Evolutionary conservation across 64 coral and sea anemone species (phyloP).

Genomic region (Porites lutea): DNA sequence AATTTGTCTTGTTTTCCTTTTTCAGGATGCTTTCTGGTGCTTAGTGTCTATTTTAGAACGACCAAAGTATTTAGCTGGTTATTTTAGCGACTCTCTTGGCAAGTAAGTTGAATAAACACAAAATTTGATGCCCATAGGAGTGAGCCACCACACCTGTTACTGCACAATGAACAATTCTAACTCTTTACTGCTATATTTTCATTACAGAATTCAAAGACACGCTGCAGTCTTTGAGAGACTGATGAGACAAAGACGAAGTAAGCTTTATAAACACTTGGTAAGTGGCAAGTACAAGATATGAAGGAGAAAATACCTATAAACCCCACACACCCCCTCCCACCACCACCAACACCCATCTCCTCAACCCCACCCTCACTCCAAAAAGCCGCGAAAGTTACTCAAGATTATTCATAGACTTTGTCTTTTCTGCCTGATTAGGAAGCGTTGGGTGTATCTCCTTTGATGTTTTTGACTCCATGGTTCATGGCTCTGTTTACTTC

Average conservation of each 20-base stretch:
- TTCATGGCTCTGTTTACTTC: constrained; percentile 96
- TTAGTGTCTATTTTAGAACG: constrained; percentile 93
- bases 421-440: background rate
- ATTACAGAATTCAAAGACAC: constrained; percentile 90
- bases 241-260: constrained; percentile 77
- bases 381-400: background rate
- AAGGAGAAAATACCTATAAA: too few relatives aligned
- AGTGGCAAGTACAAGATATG: background rate
- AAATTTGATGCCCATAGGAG: background rate
- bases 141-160: too few relatives aligned
- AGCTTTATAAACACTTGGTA: constrained; percentile 91
- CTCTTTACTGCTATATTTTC: background rate
- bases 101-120: constrained; percentile 56
- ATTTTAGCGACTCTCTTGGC: constrained; percentile 93
- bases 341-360: too few relatives aligned
- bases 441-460: background rate
- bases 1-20: background rate
- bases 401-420: too few relatives aligned
- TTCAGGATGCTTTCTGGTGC: constrained; percentile 89
- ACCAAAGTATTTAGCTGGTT: constrained; percentile 92
- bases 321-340: too few relatives aligned
- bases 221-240: constrained; percentile 91
- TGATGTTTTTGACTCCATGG: constrained; percentile 93
- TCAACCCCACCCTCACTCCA: too few relatives aligned
- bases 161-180: too few relatives aligned